Base-by-base conservation (phyloP, 1,140 invertebrate genomes). In the Ephestia elutella region DNA sequence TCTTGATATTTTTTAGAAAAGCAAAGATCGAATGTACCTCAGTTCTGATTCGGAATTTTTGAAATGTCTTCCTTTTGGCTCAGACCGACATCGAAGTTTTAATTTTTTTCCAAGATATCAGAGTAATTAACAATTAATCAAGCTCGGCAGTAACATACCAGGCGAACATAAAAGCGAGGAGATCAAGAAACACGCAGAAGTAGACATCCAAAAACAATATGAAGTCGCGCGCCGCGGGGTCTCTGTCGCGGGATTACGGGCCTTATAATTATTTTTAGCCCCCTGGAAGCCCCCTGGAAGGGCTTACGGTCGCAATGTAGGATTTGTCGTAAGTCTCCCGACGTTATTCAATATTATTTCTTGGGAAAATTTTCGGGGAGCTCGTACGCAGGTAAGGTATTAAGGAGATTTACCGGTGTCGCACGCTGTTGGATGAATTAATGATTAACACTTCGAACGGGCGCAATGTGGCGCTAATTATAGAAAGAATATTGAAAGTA, bases 181-280 rank as follows among this genome's bases (percentile, higher is more conserved):
- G 50, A 53, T 53, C 50, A 53, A 53, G 50, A 53, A 53, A 53
- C 50, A 53, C 50, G 50, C 21, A 53, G 50, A 25, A 53, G 21
- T 25, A 53, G 28, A 53, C 21, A 53, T 53, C 50, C 50, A 53
- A 25, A 53, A 53, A 53, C 50, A 53, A 53, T 53, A 53, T 53
- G 50, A 53, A 25, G 50, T 53, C 13, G 50, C 21, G 50, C 50
- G 13, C 50, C 50, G 50, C 50, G 50, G 50, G 50, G 50, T 25
- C 20, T 20, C 68, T 74, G 70, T 70, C 63, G 66, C 70, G 69
- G 76, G 71, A 80, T 80, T 78, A 76, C 70, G 54, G 66, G 72
- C 68, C 73, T 84, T 81, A 80, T 82, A 81, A 82, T 82, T 84
- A 84, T 84, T 82, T 84, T 84, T 84, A 82, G 79, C 81, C 81